A percentile compares a stretch with the other conserved stretches of the same genome.
phyloP scores from a whole-genome alignment of 2,113 vertebrate species.

The Silurus glanis region DNA sequence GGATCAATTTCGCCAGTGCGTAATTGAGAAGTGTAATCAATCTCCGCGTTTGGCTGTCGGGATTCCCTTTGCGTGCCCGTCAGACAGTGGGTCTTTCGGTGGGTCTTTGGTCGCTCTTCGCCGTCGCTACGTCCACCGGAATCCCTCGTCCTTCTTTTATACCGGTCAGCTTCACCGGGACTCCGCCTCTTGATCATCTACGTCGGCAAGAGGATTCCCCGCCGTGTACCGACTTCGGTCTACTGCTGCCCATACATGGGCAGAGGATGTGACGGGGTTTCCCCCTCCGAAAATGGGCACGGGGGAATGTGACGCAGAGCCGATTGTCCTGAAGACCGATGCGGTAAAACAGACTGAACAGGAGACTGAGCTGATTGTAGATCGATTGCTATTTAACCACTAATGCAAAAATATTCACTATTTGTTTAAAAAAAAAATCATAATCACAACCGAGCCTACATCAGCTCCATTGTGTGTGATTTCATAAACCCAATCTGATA shows the following conservation, averaged over 20 bases:
- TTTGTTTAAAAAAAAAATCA: neutral
- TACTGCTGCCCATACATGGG: constrained; percentile 54
- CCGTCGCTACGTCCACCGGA: constrained; percentile 50
- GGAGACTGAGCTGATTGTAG: constrained; percentile 14
- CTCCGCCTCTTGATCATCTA: constrained; percentile 48
- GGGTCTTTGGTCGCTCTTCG: constrained; percentile 24
- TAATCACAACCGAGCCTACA: neutral
- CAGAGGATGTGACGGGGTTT: constrained; percentile 59
- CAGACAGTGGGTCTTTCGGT: neutral
- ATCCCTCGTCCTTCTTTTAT: constrained; percentile 52
- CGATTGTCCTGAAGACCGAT: constrained; percentile 53
- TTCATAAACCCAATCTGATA: neutral
- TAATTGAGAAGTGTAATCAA: constrained; percentile 22
- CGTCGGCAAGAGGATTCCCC: constrained; percentile 54
- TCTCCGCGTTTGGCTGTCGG: constrained; percentile 24
- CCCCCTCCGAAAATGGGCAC: constrained; percentile 59
- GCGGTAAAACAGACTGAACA: constrained; percentile 42
- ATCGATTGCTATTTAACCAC: neutral
- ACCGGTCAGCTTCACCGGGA: constrained; percentile 29
- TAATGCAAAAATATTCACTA: neutral
- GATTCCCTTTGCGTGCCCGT: constrained; percentile 47
- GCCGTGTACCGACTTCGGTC: constrained; percentile 47
- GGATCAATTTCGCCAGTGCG: neutral
- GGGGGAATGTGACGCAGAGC: constrained; percentile 52
- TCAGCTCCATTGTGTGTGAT: neutral